These are phyloP conservation scores for Mystacides longicornis DNA, from an alignment of 2,888 invertebrate species.

Conservation along the genomic window DNA sequence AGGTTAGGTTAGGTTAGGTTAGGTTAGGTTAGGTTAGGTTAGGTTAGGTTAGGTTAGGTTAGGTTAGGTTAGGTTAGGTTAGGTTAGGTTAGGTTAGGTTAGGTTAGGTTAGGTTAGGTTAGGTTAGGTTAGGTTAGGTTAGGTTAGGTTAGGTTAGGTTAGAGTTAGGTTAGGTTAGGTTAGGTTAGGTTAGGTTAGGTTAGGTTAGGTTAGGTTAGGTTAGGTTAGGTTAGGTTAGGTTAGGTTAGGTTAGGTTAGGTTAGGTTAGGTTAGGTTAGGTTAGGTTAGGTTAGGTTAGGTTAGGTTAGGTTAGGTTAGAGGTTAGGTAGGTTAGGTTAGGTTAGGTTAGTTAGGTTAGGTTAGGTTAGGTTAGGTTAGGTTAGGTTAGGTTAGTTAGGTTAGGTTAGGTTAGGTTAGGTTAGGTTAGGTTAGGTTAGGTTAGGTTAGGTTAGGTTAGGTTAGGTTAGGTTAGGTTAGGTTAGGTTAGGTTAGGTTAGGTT, in stretches of 20 bases:
- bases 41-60: constrained; percentile 16
- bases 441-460: constrained; percentile 8
- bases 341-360: constrained; percentile 5
- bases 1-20: constrained; percentile 10
- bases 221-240: constrained; percentile 27
- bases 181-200: constrained; percentile 26
- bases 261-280: constrained; percentile 29
- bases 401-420: no score
- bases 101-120: constrained; percentile 28
- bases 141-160: constrained; percentile 28
- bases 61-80: constrained; percentile 15
- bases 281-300: constrained; percentile 28
- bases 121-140: constrained; percentile 28
- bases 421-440: constrained; percentile 2
- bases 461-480: constrained; percentile 4
- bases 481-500: background rate
- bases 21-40: constrained; percentile 14
- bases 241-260: constrained; percentile 28
- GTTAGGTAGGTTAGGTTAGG: constrained; percentile 14
- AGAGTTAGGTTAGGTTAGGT: constrained; percentile 27
- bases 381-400: constrained; percentile 6
- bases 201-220: constrained; percentile 28
- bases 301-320: constrained; percentile 25
- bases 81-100: constrained; percentile 25
- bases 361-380: constrained; percentile 8